Conservation (phyloP, 2,888 invertebrate genomes). For the Euspilapteryx auroguttella region DNA sequence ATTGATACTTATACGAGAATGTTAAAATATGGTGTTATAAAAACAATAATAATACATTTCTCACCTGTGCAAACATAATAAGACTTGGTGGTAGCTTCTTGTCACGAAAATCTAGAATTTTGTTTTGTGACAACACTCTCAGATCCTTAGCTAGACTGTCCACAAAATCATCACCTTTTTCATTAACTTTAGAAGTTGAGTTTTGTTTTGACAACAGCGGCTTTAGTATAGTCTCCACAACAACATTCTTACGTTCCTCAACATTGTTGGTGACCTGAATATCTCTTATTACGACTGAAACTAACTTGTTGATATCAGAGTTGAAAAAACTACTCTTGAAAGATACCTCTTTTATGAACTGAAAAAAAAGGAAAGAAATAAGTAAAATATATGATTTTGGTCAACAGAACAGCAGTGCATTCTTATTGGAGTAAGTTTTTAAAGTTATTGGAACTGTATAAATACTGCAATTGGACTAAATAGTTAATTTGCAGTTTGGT, state of each 20-base stretch:
- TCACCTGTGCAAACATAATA: conserved; percentile 83
- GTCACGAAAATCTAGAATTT: conserved; percentile 68
- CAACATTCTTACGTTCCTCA: conserved; percentile 38
- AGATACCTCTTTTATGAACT: conserved; percentile 86
- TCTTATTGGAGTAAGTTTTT: no score
- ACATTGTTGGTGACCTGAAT: conserved; percentile 81
- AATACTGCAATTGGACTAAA: no score
- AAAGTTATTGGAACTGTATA: no score
- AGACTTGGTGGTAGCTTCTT: conserved; percentile 78
- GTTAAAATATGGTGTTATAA: no score
- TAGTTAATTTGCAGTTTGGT: no score
- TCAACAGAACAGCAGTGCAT: no score
- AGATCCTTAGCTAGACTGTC: conserved; percentile 16
- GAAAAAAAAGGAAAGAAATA: conserved; percentile 12
- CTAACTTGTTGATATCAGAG: conserved; percentile 82
- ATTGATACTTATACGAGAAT: no score
- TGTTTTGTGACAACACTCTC: conserved; percentile 15
- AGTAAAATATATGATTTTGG: no score
- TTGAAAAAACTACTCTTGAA: conserved; percentile 86
- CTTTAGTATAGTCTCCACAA: conserved; percentile 48
- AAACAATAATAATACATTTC: no score
- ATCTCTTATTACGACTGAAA: conserved; percentile 80
- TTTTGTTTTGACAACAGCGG: conserved; percentile 50
- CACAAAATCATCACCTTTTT: conserved; percentile 14
- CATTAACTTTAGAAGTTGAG: conserved; percentile 18